Percentiles rank a stretch among this genome's conserved stretches.
phyloP scores from a whole-genome alignment of 2,888 invertebrate genomes.

The Zaprionus lineosus region DNA sequence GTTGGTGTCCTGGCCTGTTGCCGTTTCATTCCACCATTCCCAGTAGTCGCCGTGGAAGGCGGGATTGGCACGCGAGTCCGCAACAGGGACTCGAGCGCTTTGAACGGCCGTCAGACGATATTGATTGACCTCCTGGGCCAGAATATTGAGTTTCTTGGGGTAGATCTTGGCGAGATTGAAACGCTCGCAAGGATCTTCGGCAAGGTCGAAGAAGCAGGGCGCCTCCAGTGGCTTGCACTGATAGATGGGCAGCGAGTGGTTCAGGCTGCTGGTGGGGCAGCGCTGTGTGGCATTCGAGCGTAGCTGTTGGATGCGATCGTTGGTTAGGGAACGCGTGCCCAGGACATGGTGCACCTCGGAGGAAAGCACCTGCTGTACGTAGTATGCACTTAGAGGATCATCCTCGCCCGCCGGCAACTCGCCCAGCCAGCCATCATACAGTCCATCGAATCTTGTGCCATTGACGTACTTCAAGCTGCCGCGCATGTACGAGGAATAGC shows the following conservation, averaged over 20 bases:
- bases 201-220: constrained; percentile 84
- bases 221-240: constrained; percentile 75
- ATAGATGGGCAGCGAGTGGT: constrained; percentile 43
- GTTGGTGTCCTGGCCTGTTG: constrained; percentile 1
- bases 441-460: constrained; percentile 69
- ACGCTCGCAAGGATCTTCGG: constrained; percentile 84
- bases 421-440: constrained; percentile 79
- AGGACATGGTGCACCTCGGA: constrained; percentile 69
- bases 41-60: constrained; percentile 84
- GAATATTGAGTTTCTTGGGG: constrained; percentile 63
- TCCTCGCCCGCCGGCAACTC: constrained; percentile 52
- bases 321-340: constrained; percentile 35
- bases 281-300: constrained; percentile 64
- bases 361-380: constrained; percentile 66
- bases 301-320: constrained; percentile 57
- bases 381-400: constrained; percentile 67
- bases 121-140: constrained; percentile 84
- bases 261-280: constrained; percentile 59
- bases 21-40: constrained; percentile 84
- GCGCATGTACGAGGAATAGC: constrained; percentile 77
- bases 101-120: constrained; percentile 82
- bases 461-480: constrained; percentile 79
- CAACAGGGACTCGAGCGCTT: constrained; percentile 82
- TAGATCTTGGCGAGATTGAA: constrained; percentile 78
- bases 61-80: constrained; percentile 85